phyloP scores from a whole-genome alignment of 1,140 invertebrate genomes.

The Vanessa tameamea region DNA sequence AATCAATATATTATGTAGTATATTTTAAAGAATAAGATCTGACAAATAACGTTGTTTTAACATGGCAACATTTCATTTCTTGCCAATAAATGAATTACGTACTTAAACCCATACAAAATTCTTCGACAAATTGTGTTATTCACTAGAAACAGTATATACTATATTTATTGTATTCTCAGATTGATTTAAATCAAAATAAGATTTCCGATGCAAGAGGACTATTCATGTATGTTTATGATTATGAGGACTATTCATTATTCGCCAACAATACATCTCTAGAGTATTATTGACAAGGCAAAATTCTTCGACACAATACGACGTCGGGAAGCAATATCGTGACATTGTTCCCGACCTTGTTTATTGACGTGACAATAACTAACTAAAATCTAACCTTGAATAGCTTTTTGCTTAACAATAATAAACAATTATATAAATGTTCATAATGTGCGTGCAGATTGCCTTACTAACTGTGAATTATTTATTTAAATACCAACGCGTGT shows the following conservation, averaged over 20 bases:
- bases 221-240: too few relatives aligned
- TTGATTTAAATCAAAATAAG: constrained; percentile 21
- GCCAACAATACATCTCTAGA: constrained; percentile 23
- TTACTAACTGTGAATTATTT: neutral
- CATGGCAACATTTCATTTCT: too few relatives aligned
- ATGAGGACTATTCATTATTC: constrained; percentile 25
- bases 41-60: too few relatives aligned
- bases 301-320: constrained; percentile 18
- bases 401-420: neutral
- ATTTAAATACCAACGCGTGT: constrained; percentile 10
- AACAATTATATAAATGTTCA: neutral
- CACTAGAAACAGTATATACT: neutral
- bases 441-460: neutral
- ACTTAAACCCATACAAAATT: too few relatives aligned
- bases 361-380: constrained; percentile 15
- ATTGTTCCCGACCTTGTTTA: constrained; percentile 23
- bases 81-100: too few relatives aligned
- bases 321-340: constrained; percentile 10
- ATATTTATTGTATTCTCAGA: neutral
- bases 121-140: too few relatives aligned
- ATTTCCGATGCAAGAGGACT: constrained; percentile 20
- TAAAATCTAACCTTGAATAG: constrained; percentile 17
- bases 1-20: too few relatives aligned
- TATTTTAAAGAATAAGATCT: too few relatives aligned
- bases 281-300: constrained; percentile 28